A percentile compares a stretch with the other conserved stretches of the same genome.
These are phyloP conservation scores for Scaptomyza tumidula DNA, from an alignment of 2,888 invertebrate species.

Conservation along the genomic window DNA sequence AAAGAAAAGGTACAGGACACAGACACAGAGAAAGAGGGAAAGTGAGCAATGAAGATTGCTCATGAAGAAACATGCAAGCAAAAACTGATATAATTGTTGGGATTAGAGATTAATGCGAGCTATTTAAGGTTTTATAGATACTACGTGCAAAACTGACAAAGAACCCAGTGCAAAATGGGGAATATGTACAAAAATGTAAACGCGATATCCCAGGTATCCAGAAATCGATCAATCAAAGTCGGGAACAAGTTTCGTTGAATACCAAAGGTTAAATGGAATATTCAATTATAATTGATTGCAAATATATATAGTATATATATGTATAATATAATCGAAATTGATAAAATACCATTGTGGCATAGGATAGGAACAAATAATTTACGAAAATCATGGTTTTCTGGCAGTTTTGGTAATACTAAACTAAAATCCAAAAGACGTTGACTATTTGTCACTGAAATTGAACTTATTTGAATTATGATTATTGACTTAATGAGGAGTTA, in stretches of 20 bases:
- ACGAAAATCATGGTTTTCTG: neutral
- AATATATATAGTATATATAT: no score
- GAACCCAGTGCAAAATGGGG: neutral
- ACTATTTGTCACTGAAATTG: neutral
- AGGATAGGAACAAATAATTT: neutral
- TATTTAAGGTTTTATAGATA: neutral
- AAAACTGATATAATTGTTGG: slow-evolving; percentile 31
- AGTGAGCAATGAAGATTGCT: neutral
- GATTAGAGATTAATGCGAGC: neutral
- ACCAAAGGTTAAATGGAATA: neutral
- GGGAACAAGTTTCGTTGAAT: neutral
- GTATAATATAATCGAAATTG: no score
- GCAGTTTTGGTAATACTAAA: neutral
- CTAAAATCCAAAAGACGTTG: neutral
- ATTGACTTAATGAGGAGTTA: no score
- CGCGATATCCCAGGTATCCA: neutral
- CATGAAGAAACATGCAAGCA: slow-evolving; percentile 33
- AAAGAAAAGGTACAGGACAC: neutral
- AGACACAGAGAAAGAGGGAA: neutral
- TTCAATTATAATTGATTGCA: no score
- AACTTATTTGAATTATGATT: neutral
- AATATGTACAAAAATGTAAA: no score
- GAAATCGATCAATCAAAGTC: neutral
- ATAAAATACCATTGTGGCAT: neutral
- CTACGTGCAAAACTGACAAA: slow-evolving; percentile 1